Percentiles rank a stretch among this genome's conserved stretches.
These are phyloP conservation scores for Troides oblongomaculatus DNA, from an alignment of 2,888 invertebrate species.

Conservation along the genomic window DNA sequence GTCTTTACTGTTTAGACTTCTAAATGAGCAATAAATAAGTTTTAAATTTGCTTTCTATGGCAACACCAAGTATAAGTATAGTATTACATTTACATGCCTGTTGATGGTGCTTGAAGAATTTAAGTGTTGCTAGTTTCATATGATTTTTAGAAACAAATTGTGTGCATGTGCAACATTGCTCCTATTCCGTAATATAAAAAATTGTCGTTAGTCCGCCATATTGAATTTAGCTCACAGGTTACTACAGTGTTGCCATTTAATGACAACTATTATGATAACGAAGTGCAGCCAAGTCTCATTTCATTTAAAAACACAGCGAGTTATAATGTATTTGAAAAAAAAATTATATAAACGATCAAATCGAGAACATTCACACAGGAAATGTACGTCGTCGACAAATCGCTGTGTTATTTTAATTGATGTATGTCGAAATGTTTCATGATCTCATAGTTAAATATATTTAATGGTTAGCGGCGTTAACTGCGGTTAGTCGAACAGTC, in stretches of 20 bases:
- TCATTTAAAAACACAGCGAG: no score
- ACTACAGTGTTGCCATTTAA: slow-evolving; percentile 50
- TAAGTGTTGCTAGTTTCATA: not conserved
- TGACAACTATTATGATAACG: slow-evolving; percentile 26
- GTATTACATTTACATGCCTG: not conserved
- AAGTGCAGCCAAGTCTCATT: no score
- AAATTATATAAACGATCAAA: slow-evolving; percentile 4
- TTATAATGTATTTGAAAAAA: no score
- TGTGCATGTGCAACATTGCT: slow-evolving; percentile 29
- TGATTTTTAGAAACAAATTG: not conserved
- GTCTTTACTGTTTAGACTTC: not conserved
- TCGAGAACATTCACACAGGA: not conserved
- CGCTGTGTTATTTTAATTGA: slow-evolving; percentile 7
- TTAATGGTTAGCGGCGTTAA: slow-evolving; percentile 31
- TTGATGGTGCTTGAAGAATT: not conserved
- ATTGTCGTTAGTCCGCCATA: slow-evolving; percentile 51
- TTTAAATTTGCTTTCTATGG: not conserved
- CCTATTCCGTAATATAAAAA: not conserved
- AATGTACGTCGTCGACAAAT: not conserved
- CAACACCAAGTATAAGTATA: not conserved
- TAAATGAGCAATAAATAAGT: not conserved
- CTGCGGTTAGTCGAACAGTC: slow-evolving; percentile 12
- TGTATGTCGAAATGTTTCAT: slow-evolving; percentile 29
- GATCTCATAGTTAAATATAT: slow-evolving; percentile 40
- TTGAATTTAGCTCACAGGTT: slow-evolving; percentile 46